Conservation (phyloP, 2,113 vertebrate species). For the Suncus etruscus region DNA sequence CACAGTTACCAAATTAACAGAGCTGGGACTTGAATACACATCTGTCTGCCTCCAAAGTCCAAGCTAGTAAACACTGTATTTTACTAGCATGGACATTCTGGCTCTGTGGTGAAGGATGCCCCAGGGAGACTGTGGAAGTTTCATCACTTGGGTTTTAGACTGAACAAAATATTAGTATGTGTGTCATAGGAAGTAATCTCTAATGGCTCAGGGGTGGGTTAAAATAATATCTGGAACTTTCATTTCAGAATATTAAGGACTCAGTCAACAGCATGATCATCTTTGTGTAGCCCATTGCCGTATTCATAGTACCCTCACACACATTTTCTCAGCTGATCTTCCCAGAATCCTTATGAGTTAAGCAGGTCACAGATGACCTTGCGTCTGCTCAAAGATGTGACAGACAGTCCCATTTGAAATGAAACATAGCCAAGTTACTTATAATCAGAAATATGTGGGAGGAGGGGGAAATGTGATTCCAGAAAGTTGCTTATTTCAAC, state of each 20-base stretch:
- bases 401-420: background rate
- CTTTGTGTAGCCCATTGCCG: background rate
- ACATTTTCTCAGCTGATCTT: slow-evolving; percentile 11
- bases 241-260: slow-evolving; percentile 60
- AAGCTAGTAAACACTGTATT: slow-evolving; percentile 48
- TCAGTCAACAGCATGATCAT: background rate
- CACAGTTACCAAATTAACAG: slow-evolving; percentile 18
- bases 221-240: slow-evolving; percentile 65
- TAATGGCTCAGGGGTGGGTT: slow-evolving; percentile 68
- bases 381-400: slow-evolving; percentile 45
- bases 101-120: slow-evolving; percentile 1
- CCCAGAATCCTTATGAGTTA: background rate
- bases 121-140: slow-evolving; percentile 28
- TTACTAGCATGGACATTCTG: slow-evolving; percentile 34
- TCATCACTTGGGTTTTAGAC: slow-evolving; percentile 63
- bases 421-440: slow-evolving; percentile 51
- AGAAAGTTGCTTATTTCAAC: slow-evolving; percentile 81
- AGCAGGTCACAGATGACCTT: background rate
- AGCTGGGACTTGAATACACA: slow-evolving; percentile 42
- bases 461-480: slow-evolving; percentile 66
- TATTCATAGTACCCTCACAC: slow-evolving; percentile 12
- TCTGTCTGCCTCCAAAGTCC: slow-evolving; percentile 24
- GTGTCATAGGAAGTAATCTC: slow-evolving; percentile 75
- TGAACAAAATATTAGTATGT: slow-evolving; percentile 68
- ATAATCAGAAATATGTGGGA: slow-evolving; percentile 68